Base-by-base conservation (phyloP, 2,888 invertebrate species). In the Leptodirus hochenwartii region DNA sequence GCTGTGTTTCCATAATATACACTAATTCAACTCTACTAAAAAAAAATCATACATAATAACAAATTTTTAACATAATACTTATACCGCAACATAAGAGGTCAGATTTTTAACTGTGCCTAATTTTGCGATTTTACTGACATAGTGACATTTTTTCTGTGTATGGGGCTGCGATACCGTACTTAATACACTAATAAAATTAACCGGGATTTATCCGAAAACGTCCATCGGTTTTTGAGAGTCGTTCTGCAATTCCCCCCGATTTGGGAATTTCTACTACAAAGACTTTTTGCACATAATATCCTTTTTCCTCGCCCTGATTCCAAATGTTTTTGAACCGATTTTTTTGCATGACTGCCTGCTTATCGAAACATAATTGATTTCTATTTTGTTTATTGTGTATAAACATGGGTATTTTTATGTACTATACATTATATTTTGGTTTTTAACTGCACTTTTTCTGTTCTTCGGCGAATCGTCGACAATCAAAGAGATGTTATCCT, bases 131-230 rank as follows among this genome's bases (percentile, higher is more conserved):
- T 30, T 33, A 26, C 33, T 53, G 57, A 59, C 69, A 68, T 69
- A 75, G 76, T 77, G 77, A 76, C 77, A 77, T 72, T 75, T 76
- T 77, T 77, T 71, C 72, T 77, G 76, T 78, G 77, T 74, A 75
- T 76, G 77, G 77, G 77, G 76, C 75, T 68, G 68, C 74, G 75
- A 74, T n/a, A n/a, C 72, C 69, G 66, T 64, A 50, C 47, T 50
- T 46, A 43, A 46, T 40, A 45, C 39, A 43, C 32, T 36, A 40
- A 45, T 36, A 55, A 58, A 54, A 55, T 50, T 52, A 61, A 58
- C 61, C 40, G 38, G 39, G 34, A 37, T 17, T 38, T 44, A 42
- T 41, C 39, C 34, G 40, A 42, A 49, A 56, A 63, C 62, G 62
- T 61, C 62, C 64, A 62, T 56, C 61, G 61, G 60, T 61, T 64